These are phyloP conservation scores for Cladopsammia gracilis DNA, from an alignment of 64 coral and sea anemone species.

Conservation along the genomic window DNA sequence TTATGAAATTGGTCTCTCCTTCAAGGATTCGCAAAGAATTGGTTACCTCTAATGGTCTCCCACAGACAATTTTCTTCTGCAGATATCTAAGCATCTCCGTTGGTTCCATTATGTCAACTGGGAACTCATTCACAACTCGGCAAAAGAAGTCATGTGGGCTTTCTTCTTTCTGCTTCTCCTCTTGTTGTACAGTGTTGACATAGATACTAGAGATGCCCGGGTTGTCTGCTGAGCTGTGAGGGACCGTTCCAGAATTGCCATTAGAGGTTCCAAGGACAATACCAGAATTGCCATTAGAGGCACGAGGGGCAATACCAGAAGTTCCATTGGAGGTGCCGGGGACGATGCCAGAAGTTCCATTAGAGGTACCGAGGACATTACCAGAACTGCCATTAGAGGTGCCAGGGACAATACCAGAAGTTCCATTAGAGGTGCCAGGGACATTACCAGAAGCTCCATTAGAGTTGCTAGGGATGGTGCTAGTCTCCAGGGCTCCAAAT, in stretches of 20 bases:
- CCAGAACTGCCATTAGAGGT: background rate
- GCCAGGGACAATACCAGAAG: too few relatives aligned
- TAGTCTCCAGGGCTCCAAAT: too few relatives aligned
- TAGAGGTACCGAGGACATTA: background rate
- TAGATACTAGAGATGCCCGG: background rate
- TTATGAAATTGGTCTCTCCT: conserved; percentile 72
- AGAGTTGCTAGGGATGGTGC: background rate
- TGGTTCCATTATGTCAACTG: too few relatives aligned
- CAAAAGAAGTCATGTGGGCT: conserved; percentile 45
- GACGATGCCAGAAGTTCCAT: too few relatives aligned
- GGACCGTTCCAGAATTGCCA: too few relatives aligned
- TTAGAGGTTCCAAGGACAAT: too few relatives aligned
- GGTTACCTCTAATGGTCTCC: conserved; percentile 55
- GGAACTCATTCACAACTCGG: conserved; percentile 20
- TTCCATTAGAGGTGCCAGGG: too few relatives aligned
- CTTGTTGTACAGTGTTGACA: background rate
- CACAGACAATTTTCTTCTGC: conserved; percentile 54
- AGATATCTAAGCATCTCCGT: conserved; percentile 67
- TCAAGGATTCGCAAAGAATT: conserved; percentile 12
- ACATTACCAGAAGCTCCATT: background rate
- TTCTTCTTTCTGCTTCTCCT: background rate
- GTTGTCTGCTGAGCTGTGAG: background rate
- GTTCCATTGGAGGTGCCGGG: too few relatives aligned
- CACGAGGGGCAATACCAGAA: too few relatives aligned
- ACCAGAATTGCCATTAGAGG: too few relatives aligned